Percentiles rank a stretch among this genome's conserved stretches.
These are phyloP conservation scores for Ceryle rudis DNA, from an alignment of 2,797 vertebrate species.

Conservation along the genomic window DNA sequence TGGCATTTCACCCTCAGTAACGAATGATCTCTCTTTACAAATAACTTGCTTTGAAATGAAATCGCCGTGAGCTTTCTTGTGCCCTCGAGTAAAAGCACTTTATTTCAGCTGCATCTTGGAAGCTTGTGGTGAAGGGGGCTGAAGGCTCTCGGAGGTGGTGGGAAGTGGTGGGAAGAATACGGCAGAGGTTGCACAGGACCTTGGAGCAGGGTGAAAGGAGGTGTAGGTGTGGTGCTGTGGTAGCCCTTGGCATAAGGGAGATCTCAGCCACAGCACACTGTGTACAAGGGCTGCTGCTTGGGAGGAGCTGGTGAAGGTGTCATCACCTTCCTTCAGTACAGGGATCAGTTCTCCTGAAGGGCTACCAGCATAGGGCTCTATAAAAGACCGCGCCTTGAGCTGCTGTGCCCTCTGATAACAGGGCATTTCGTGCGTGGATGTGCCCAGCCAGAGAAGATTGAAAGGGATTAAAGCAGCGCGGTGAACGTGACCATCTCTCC, in stretches of 20 bases:
- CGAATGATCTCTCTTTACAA: not conserved
- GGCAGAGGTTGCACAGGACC: not conserved
- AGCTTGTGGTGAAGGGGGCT: not conserved
- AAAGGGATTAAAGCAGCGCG: no score
- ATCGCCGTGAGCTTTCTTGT: not conserved
- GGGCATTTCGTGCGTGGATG: no score
- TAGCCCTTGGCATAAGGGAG: not conserved
- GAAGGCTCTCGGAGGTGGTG: not conserved
- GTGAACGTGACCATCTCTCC: no score
- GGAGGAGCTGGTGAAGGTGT: not conserved
- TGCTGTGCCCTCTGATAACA: not conserved
- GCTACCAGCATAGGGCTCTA: not conserved
- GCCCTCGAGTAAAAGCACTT: not conserved
- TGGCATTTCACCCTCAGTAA: conserved; percentile 2
- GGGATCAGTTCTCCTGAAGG: not conserved
- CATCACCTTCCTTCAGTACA: not conserved
- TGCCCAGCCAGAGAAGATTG: no score
- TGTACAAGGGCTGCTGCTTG: not conserved
- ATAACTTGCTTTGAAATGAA: conserved; percentile 23
- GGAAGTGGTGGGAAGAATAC: not conserved
- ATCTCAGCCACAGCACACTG: not conserved
- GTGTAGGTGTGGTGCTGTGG: not conserved
- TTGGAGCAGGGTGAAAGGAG: not conserved
- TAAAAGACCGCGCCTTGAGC: fast-evolving
- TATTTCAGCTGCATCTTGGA: not conserved